These are phyloP conservation scores for Agriopis leucophaearia DNA, from an alignment of 2,888 invertebrate species.

Conservation along the genomic window DNA sequence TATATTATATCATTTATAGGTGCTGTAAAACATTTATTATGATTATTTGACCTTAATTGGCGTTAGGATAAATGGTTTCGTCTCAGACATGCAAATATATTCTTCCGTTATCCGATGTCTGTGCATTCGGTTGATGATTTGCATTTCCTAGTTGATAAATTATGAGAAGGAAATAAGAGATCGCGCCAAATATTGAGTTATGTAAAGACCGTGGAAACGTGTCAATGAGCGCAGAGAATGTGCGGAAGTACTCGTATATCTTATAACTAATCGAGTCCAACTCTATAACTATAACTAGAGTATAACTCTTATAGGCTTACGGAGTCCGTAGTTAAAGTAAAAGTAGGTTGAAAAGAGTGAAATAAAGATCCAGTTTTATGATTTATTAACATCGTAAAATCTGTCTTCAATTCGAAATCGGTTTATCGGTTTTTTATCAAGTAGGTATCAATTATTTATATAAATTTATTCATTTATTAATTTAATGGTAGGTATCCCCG, in stretches of 20 bases:
- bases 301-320: conserved; percentile 15
- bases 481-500: too few species aligned
- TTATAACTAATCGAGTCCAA: conserved; percentile 31
- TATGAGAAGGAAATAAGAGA: conserved; percentile 32
- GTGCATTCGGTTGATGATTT: conserved; percentile 26
- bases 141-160: conserved; percentile 31
- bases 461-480: too few species aligned
- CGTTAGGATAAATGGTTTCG: conserved; percentile 1
- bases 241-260: conserved; percentile 36
- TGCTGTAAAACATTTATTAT: conserved; percentile 13
- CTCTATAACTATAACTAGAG: too few species aligned
- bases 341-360: conserved; percentile 49
- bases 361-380: conserved; percentile 24
- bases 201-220: conserved; percentile 40
- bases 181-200: conserved; percentile 35
- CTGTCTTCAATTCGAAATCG: background rate
- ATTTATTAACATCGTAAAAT: conserved; percentile 40
- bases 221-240: conserved; percentile 38
- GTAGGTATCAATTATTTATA: too few species aligned
- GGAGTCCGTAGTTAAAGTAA: conserved; percentile 44
- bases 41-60: conserved; percentile 33
- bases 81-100: conserved; percentile 36
- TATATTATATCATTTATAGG: conserved; percentile 8
- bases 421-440: background rate
- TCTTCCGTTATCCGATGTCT: conserved; percentile 16